Evolutionary conservation across 1,140 invertebrate genomes (phyloP).

Genomic region (Caerostris darwini): DNA sequence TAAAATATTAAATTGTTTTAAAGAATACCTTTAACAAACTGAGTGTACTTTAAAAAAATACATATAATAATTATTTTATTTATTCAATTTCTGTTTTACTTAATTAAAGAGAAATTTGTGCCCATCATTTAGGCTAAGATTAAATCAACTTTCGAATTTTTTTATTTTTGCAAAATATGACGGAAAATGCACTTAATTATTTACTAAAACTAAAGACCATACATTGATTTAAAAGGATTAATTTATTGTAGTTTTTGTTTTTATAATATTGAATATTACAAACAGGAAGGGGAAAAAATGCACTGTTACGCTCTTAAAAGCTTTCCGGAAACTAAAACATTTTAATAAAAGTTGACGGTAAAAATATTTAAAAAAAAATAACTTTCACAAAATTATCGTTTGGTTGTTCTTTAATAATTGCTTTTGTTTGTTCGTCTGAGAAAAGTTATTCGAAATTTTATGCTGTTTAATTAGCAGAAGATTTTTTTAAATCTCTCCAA

Average conservation of each 20-base stretch:
- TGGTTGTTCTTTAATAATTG: background rate
- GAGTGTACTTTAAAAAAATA: no score
- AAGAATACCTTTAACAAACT: no score
- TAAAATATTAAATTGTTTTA: no score
- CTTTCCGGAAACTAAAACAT: background rate
- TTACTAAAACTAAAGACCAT: background rate
- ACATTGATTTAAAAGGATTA: background rate
- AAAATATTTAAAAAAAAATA: background rate
- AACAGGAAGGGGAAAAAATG: background rate
- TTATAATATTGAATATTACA: background rate
- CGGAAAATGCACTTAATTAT: background rate
- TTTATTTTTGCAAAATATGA: background rate
- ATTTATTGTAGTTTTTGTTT: background rate
- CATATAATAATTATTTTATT: no score
- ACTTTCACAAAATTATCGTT: background rate
- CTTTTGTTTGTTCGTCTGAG: background rate
- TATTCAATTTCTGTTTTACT: no score
- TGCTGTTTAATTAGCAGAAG: constrained; percentile 24
- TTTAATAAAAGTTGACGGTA: background rate
- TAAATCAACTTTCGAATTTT: no score
- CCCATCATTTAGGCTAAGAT: no score
- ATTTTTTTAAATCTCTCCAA: background rate
- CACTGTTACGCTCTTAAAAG: background rate
- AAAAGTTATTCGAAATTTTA: constrained; percentile 7
- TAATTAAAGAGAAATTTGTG: no score